These are phyloP conservation scores for Syrista parreyssii DNA, from an alignment of 2,888 invertebrate species.

Conservation along the genomic window DNA sequence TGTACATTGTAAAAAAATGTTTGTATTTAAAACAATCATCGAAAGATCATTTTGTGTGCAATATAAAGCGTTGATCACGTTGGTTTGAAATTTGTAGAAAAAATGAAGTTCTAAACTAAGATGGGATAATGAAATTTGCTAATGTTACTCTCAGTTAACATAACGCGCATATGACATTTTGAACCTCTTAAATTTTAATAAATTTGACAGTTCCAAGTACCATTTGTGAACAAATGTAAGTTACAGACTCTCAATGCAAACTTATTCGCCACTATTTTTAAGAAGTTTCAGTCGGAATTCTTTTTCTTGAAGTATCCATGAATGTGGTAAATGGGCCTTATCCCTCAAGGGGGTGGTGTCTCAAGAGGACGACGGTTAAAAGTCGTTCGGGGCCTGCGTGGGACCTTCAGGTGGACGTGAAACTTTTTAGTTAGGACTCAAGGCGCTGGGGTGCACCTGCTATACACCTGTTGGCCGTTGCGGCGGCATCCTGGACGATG, in stretches of 20 bases:
- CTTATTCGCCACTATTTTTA: not conserved
- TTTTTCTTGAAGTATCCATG: not conserved
- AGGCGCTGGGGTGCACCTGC: conserved; percentile 59
- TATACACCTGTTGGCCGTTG: conserved; percentile 65
- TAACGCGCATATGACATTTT: not conserved
- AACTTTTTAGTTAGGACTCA: conserved; percentile 48
- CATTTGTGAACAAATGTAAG: not conserved
- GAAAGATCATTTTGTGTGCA: not conserved
- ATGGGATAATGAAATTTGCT: not conserved
- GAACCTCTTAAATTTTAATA: not conserved
- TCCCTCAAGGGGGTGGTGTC: conserved; percentile 35
- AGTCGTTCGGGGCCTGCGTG: conserved; percentile 53
- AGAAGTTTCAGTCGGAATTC: not conserved
- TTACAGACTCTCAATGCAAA: not conserved
- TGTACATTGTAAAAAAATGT: not conserved
- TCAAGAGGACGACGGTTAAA: conserved; percentile 55
- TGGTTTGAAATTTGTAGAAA: not conserved
- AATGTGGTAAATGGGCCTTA: not conserved
- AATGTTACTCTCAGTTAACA: not conserved
- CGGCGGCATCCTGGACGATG: conserved; percentile 21
- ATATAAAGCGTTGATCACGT: not conserved
- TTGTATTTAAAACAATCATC: not conserved
- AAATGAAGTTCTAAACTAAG: not conserved
- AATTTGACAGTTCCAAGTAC: not conserved
- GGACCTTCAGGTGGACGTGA: conserved; percentile 63